Base-by-base conservation (phyloP, 2,888 invertebrate genomes). In the Drosophila siamana region DNA sequence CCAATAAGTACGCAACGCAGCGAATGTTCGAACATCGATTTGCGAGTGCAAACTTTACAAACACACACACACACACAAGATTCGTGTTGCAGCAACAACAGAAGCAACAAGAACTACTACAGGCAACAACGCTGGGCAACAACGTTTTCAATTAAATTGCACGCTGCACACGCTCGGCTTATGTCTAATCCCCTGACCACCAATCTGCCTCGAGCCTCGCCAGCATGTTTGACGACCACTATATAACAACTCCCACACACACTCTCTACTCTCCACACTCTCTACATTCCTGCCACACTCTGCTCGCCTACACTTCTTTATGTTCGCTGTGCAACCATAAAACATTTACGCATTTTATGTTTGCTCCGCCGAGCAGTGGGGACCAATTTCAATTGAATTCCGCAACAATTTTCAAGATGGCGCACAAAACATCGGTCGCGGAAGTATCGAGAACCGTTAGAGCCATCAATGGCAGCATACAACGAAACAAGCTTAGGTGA, bases 61-160 rank as follows among this genome's bases (percentile, higher is more conserved):
- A n/a, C n/a, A 38, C 33, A 28, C 62, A 63, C 33, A 33, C 54
- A 24, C 47, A 38, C 33, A 28, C 62, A 63, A 22, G 51, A 50
- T 8, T 26, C 1, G 24, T 46, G 52, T 28, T 55, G 55, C 55
- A 33, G 4, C 36, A 51, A 33, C 33, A 41, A 38, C 47, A 5
- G n/a, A n/a, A n/a, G n/a, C n/a, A 6, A 11, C 30, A 6, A 13
- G 16, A 9, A n/a, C 26, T 16, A 51, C 46, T 19, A 3, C 2
- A 1, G 19, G 19, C 36, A 63, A n/a, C n/a, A n/a, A n/a, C n/a
- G n/a, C 28, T 40, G 16, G 44, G 36, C 62, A 62, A 64, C 60
- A 67, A 63, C 66, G 72, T 69, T 86, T 86, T 83, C 78, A 83
- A 78, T 84, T 78, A 80, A 71, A 64, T 74, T 80, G 69, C 75